Evolutionary conservation across 92 coral and sea anemone species (phyloP).

Genomic region (Epizoanthus ramosus): DNA sequence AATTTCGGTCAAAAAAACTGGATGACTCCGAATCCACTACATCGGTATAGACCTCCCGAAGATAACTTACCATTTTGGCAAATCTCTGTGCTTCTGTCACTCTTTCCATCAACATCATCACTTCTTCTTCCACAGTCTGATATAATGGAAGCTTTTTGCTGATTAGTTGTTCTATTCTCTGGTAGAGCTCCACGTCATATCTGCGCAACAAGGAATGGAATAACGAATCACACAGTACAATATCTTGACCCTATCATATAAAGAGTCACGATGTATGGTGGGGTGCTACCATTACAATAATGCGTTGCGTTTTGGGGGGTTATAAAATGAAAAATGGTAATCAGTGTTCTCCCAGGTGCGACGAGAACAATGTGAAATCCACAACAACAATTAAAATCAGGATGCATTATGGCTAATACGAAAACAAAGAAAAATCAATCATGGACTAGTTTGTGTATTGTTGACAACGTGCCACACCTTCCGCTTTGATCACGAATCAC

Average conservation of each 20-base stretch:
- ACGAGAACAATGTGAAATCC: too few species aligned
- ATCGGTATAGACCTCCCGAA: background rate
- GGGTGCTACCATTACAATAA: background rate
- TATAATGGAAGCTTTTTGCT: constrained; percentile 89
- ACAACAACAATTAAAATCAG: too few species aligned
- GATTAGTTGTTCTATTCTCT: constrained; percentile 92
- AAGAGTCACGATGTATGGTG: too few species aligned
- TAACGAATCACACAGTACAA: background rate
- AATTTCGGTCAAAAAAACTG: too few species aligned
- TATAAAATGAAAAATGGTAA: too few species aligned
- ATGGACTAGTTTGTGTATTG: background rate
- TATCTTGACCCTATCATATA: background rate
- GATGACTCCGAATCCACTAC: too few species aligned
- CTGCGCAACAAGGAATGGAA: constrained; percentile 38
- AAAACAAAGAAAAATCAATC: background rate
- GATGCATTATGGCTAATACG: too few species aligned
- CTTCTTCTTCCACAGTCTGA: constrained; percentile 96
- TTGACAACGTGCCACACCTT: too few species aligned
- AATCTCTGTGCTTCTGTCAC: constrained; percentile 97
- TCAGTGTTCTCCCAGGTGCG: too few species aligned
- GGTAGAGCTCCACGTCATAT: constrained; percentile 95
- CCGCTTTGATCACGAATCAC: too few species aligned
- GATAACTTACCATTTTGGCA: constrained; percentile 85
- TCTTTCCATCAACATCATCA: constrained; percentile 91
- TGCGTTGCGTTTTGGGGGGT: too few species aligned